A percentile compares a stretch with the other conserved stretches of the same genome.
Evolutionary conservation across 2,797 vertebrate species (phyloP).

Genomic region (Rhyacichthys aspro): DNA sequence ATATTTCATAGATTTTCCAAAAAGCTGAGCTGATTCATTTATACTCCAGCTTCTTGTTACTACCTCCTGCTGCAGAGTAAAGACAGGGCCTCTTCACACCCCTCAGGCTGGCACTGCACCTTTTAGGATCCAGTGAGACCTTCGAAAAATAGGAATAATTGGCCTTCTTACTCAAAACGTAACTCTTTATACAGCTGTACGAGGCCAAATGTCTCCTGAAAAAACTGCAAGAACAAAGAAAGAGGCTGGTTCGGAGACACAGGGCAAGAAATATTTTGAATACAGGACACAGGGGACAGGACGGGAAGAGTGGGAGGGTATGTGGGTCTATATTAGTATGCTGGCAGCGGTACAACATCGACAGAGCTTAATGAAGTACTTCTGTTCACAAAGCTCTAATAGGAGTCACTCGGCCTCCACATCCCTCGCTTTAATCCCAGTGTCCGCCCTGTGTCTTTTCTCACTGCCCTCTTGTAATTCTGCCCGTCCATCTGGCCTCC

Average conservation of each 20-base stretch:
- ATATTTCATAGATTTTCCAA: no score
- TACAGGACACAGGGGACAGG: neutral
- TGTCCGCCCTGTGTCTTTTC: constrained; percentile 28
- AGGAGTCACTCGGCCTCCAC: constrained; percentile 34
- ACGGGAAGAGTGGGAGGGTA: neutral
- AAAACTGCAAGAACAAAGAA: neutral
- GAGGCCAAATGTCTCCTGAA: no score
- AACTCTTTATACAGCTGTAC: no score
- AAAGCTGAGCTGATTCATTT: no score
- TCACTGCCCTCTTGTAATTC: constrained; percentile 28
- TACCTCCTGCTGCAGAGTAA: no score
- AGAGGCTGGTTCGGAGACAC: neutral
- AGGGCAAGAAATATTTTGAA: constrained; percentile 3
- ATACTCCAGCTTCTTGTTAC: no score
- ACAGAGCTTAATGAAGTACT: constrained; percentile 53
- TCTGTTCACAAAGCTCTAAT: constrained; percentile 52
- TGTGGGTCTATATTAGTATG: constrained; percentile 40
- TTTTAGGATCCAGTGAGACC: no score
- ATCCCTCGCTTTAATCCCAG: constrained; percentile 38
- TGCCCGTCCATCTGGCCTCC: constrained; percentile 23
- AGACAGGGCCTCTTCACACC: no score
- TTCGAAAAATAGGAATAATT: no score
- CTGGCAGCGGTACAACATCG: constrained; percentile 31
- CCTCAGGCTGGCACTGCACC: no score
- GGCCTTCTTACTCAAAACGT: no score